A percentile compares a stretch with the other conserved stretches of the same genome.
Conservation (phyloP, 1,140 invertebrate species). For the Copidosoma floridanum region DNA sequence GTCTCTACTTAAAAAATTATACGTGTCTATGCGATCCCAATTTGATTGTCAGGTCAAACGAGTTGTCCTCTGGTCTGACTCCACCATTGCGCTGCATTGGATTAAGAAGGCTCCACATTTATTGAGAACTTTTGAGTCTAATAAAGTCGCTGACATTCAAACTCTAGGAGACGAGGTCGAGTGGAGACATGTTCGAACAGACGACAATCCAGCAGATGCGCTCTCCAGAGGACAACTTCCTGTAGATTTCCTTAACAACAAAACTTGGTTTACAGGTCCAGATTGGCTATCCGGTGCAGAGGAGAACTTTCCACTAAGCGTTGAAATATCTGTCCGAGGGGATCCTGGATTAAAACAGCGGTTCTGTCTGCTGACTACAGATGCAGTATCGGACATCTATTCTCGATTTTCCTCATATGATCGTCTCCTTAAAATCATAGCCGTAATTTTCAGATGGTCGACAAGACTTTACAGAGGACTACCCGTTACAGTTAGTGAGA, state of each 20-base stretch:
- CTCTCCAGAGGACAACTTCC: too few relatives aligned
- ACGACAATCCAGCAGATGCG: conserved; percentile 34
- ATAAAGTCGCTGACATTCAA: conserved; percentile 3
- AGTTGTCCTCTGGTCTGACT: conserved; percentile 6
- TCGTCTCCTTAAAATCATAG: background rate
- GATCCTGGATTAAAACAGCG: too few relatives aligned
- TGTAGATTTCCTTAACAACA: background rate
- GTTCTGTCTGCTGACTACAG: background rate
- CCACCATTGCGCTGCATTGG: conserved; percentile 1
- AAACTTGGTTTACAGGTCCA: background rate
- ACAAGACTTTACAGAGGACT: background rate
- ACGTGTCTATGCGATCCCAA: background rate
- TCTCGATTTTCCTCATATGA: background rate
- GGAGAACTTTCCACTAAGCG: background rate
- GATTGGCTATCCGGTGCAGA: conserved; percentile 1
- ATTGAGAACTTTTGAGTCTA: conserved; percentile 1
- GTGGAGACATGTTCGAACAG: conserved; percentile 35
- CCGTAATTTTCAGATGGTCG: background rate
- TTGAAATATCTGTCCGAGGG: too few relatives aligned
- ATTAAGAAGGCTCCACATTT: background rate
- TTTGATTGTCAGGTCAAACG: background rate
- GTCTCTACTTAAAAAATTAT: conserved; percentile 1
- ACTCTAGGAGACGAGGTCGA: background rate
- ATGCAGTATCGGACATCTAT: too few relatives aligned
- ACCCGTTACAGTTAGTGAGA: background rate